A percentile compares a stretch with the other conserved stretches of the same genome.
Evolutionary conservation across 2,113 vertebrate species (phyloP).

Genomic region (Martes martes): DNA sequence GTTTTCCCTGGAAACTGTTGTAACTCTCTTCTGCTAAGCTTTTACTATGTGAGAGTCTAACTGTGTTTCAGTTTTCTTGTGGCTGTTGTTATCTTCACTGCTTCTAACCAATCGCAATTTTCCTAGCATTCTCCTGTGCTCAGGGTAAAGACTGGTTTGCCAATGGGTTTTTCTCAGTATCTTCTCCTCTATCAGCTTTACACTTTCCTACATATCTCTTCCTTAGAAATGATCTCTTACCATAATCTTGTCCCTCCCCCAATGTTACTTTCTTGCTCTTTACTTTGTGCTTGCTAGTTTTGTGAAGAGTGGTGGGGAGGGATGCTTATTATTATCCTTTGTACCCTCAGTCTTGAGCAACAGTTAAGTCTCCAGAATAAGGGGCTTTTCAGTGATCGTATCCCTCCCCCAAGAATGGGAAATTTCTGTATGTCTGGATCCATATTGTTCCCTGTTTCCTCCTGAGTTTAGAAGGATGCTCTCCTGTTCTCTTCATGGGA

Average conservation of each 20-base stretch:
- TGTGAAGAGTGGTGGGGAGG: neutral
- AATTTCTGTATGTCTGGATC: too few relatives aligned
- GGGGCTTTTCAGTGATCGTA: neutral
- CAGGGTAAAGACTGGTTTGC: neutral
- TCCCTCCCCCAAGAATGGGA: too few relatives aligned
- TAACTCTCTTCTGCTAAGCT: neutral
- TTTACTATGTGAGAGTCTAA: neutral
- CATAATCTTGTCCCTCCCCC: neutral
- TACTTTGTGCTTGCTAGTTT: neutral
- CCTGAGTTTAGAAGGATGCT: neutral
- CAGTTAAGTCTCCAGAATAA: neutral
- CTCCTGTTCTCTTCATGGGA: neutral
- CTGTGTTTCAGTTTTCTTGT: neutral
- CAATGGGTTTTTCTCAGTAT: neutral
- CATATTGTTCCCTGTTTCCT: neutral
- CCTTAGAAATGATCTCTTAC: neutral
- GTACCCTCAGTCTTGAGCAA: neutral
- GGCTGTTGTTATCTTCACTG: neutral
- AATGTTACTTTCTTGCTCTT: neutral
- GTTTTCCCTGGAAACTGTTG: neutral
- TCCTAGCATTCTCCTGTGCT: neutral
- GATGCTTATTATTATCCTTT: neutral
- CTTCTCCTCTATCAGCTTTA: neutral
- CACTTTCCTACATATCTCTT: neutral
- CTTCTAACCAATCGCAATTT: neutral